Evolutionary conservation across 2,113 vertebrate genomes (phyloP).

Genomic region (Callospermophilus lateralis): DNA sequence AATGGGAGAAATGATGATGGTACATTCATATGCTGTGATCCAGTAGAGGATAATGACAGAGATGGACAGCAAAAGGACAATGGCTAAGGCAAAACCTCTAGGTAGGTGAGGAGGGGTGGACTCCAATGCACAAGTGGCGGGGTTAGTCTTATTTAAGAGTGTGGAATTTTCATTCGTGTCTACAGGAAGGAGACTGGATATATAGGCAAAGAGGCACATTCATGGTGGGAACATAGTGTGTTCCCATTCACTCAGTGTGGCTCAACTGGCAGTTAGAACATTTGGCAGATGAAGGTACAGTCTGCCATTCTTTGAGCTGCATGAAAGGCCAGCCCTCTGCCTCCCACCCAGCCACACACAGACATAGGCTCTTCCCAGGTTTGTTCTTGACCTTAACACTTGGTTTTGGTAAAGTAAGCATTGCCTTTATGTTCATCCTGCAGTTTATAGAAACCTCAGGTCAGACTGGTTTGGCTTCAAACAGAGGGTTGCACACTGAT

Average conservation of each 20-base stretch:
- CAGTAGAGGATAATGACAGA: neutral
- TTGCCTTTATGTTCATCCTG: neutral
- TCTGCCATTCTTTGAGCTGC: neutral
- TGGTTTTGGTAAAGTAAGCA: neutral
- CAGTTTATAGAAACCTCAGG: neutral
- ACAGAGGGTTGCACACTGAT: neutral
- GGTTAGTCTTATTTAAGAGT: neutral
- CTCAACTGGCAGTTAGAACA: neutral
- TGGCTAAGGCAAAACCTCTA: neutral
- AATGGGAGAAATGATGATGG: neutral
- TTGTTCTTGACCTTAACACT: neutral
- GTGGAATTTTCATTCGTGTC: rapidly evolving
- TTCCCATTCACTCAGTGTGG: neutral
- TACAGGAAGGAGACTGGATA: neutral
- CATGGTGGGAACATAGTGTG: rapidly evolving
- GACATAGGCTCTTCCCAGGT: neutral
- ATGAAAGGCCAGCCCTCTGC: neutral
- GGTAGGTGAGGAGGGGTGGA: neutral
- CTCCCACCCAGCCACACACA: neutral
- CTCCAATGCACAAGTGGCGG: no score
- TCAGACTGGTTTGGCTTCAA: neutral
- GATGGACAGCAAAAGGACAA: neutral
- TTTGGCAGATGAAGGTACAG: neutral
- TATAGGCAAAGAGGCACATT: neutral
- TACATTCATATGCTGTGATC: neutral